Evolutionary conservation across 2,113 vertebrate genomes (phyloP).

Genomic region (Antigone vipio): DNA sequence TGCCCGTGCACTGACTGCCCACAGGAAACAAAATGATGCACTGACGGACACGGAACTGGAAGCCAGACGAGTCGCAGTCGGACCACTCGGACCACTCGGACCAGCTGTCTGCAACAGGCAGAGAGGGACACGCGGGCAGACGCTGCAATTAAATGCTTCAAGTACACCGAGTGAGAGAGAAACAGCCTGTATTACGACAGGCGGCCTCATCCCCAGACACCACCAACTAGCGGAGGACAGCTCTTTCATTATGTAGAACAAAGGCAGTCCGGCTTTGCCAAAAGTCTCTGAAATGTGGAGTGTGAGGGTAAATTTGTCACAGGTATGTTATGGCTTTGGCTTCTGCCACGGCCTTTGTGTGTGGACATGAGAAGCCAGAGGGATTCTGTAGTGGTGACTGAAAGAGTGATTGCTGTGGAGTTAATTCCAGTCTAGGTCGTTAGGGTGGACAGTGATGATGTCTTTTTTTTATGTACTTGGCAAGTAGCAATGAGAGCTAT

Average conservation of each 20-base stretch:
- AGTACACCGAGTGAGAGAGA: not conserved
- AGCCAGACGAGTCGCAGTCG: conserved; percentile 80
- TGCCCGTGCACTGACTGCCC: conserved; percentile 90
- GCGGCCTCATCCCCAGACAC: not conserved
- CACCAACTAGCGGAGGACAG: not conserved
- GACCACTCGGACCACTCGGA: conserved; percentile 94
- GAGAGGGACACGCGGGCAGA: not conserved
- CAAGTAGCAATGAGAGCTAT: not conserved
- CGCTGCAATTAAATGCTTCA: not conserved
- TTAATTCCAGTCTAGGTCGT: not conserved
- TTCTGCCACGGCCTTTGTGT: not conserved
- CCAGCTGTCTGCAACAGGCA: conserved; percentile 87
- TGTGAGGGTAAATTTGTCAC: not conserved
- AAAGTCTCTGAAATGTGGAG: not conserved
- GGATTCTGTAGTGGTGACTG: not conserved
- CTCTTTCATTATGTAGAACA: rapidly evolving
- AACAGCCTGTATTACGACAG: not conserved
- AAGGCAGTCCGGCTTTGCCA: not conserved
- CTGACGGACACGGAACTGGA: conserved; percentile 84
- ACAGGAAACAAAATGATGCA: conserved; percentile 89
- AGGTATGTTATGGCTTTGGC: not conserved
- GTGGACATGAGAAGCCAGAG: rapidly evolving
- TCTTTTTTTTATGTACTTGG: not conserved
- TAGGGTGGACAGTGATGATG: not conserved
- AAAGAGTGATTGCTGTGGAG: not conserved